Evolutionary conservation across 1,140 invertebrate species (phyloP), one percentile per base, ranked within the genome.

Genomic region (Scaptodrosophila lebanonensis): DNA sequence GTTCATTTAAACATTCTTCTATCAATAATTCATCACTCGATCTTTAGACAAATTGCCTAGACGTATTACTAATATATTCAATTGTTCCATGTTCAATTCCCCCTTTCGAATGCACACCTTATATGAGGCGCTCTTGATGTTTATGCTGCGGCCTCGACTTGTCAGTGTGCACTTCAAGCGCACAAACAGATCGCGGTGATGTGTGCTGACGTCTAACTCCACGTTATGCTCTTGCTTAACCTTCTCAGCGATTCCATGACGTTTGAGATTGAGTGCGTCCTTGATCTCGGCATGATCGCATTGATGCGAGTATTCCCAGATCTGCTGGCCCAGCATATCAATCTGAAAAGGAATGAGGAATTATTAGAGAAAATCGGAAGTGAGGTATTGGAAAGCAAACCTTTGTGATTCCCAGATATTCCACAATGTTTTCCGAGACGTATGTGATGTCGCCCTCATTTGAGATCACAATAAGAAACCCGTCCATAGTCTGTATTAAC

Each of bases 251-350:
- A 58, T 48, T 27, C 63, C 57, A 47, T 83, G 72, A 16, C 64
- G 84, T 52, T 61, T 86, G 32, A 66, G 60, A 52, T 73, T 85
- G 2, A 98, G 88, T 11, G 94, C 91, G 49, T 97, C 93, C 38
- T 92, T 92, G 9, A 98, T 91, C 87, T 98, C 96, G 29, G 95
- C 94, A 83, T 98, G 96, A 88, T 98, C 97, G 84, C 96, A 97
- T 5, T 95, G 96, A 88, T 99, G 97, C 43, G 92, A 93, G 83
- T 97, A 97, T 65, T 98, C 97, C 88, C 93, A 98, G 20, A 98
- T 92, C 85, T 93, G 97, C 70, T 97, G 95, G 1, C 97, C 97
- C 90, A 98, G 93, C 86, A 98, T 91, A 86, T 98, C 96, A 88
- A 97, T 93, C 95, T 97, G 87, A 15, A 90, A 54, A 33, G 11